Base-by-base conservation (phyloP, 2,888 invertebrate genomes). In the Oegoconia quadripuncta region DNA sequence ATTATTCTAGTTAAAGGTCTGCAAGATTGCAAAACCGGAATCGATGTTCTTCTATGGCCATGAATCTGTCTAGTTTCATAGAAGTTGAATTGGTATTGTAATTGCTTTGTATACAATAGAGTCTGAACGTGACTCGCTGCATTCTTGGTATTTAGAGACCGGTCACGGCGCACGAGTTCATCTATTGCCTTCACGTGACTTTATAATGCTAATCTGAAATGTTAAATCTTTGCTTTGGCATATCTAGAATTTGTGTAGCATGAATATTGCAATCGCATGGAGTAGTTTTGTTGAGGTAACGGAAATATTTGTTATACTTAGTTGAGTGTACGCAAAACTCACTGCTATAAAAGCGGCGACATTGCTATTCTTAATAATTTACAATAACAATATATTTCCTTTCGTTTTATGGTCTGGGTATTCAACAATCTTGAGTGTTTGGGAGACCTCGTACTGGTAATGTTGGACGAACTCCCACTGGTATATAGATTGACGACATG, bases 81-180 rank as follows among this genome's bases (percentile, higher is more conserved):
- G 27, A 25, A 17, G n/a, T 18, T 13, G 17, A 12, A 42, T 39
- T 45, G 40, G 39, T 37, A 45, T 45, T 39, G 29, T 37, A 35
- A 45, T 42, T 34, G 42, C 15, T 38, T 29, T 37, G 18, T 15
- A 12, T 37, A 13, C 18, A 14, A 26, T 32, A 29, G 29, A 40
- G 31, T 22, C n/a, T 27, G 29, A 34, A 18, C 41, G 41, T 41
- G 41, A 33, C 41, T 41, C 29, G 28, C 15, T 15, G 32, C 27
- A 38, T 42, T 40, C 41, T 58, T 59, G 54, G 44, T 58, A 61
- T 70, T 68, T 64, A n/a, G 42, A 52, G 46, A 44, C 53, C 42
- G 47, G 52, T 52, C 64, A 64, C 60, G 62, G n/a, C n/a, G n/a
- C n/a, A n/a, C 34, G 42, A n/a, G n/a, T n/a, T 47, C 41, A 48